Evolutionary conservation across 2,113 vertebrate species (phyloP), one percentile per base, ranked within the genome.

Genomic region (Nanorana parkeri): DNA sequence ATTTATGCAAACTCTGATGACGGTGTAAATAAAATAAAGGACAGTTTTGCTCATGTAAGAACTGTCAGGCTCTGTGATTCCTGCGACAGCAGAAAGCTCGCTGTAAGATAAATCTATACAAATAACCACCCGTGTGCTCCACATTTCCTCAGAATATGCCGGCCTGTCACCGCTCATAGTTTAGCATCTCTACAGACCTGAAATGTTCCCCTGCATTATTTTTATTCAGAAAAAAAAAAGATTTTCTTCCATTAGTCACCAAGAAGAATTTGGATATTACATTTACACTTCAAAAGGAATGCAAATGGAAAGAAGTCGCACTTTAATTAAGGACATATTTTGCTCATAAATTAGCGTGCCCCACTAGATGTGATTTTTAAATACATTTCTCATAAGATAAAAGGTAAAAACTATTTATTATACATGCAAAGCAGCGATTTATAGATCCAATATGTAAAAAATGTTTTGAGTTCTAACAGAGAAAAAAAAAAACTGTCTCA

Each of bases 201-300:
- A 32, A 21, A 69, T 60, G 32, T 80, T n/a, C 66, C 47, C 21
- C 41, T 58, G 47, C 29, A 61, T 56, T 60, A 24, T 56, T 61
- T 80, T 61, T 60, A 21, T 60, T 41, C 29, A 52, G 19, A 21
- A 60, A 79, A 58, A 60, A 79, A 58, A 68, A 68, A 24, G 61
- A 69, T 26, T 69, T 60, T 51, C 56, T 69, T 60, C 28, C 17
- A 80, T 80, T 80, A 80, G 78, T 80, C 78, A 68, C 77, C 52
- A 68, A 67, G 51, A 26, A 58, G 68, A 55, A 69, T 61, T 56
- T 36, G 24, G 55, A 68, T n/a, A 32, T 16, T 32, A 41, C 56
- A 68, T 78, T 80, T 80, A 69, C 78, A 69, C 66, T 80, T 69
- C 66, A 80, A 80, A 80, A 10, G 63, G 26, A 66, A 78, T 78